Evolutionary conservation across 2,113 vertebrate genomes (phyloP).

Genomic region (Condylura cristata): DNA sequence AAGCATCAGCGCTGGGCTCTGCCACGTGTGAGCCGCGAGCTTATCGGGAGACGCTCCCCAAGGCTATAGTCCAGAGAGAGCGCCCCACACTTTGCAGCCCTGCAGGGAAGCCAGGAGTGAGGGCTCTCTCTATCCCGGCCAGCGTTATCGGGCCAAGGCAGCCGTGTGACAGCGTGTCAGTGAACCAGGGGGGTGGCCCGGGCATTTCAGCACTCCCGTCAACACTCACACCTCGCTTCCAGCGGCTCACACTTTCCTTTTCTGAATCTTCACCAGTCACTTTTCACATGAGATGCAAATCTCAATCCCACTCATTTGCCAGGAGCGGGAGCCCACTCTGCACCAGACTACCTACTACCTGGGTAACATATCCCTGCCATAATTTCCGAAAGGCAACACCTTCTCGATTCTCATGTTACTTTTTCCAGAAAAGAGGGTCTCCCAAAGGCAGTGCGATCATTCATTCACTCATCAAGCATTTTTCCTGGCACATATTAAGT

Average conservation of each 20-base stretch:
- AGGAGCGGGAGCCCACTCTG: background rate
- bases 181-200: slow-evolving; percentile 53
- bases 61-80: background rate
- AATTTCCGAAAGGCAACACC: background rate
- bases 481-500: background rate
- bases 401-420: background rate
- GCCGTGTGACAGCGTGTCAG: slow-evolving; percentile 61
- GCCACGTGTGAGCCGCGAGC: no score
- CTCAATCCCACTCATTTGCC: background rate
- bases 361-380: background rate
- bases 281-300: background rate
- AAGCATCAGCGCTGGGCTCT: background rate
- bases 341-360: rapidly evolving
- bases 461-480: background rate
- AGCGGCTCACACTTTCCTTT: slow-evolving; percentile 17
- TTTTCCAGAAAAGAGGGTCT: background rate
- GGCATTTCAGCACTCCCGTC: slow-evolving; percentile 42
- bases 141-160: slow-evolving; percentile 13
- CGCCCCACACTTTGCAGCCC: background rate
- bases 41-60: background rate
- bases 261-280: background rate
- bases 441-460: background rate
- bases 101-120: background rate
- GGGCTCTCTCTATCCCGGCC: background rate
- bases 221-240: slow-evolving; percentile 38